These are phyloP conservation scores for Neoaliturus tenellus DNA, from an alignment of 2,888 invertebrate species.

Conservation along the genomic window DNA sequence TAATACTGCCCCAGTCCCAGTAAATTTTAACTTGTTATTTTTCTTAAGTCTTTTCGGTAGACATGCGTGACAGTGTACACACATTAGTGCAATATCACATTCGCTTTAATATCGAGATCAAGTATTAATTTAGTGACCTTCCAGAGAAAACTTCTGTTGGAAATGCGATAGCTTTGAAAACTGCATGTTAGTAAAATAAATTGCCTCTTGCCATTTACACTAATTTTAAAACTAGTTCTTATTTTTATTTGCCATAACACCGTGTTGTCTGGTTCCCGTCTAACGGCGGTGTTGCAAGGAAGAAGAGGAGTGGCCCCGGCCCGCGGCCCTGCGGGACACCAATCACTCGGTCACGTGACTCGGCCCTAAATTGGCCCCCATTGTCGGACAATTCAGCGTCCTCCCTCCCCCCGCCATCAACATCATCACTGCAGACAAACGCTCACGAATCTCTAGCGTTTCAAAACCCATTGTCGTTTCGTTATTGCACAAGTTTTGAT, in stretches of 20 bases:
- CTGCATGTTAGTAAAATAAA: too few relatives aligned
- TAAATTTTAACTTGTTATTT: too few relatives aligned
- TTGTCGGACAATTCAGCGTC: conserved; percentile 6
- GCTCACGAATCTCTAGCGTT: not conserved
- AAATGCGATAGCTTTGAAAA: too few relatives aligned
- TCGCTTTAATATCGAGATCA: too few relatives aligned
- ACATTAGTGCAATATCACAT: too few relatives aligned
- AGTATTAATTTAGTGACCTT: too few relatives aligned
- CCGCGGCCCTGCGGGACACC: conserved; percentile 35
- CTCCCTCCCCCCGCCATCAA: not conserved
- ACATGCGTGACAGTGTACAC: too few relatives aligned
- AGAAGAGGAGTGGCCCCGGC: conserved; percentile 27
- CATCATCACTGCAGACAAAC: too few relatives aligned
- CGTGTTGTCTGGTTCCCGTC: not conserved
- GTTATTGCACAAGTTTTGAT: not conserved
- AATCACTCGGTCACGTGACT: conserved; percentile 40
- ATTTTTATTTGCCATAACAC: not conserved
- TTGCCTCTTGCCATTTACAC: too few relatives aligned
- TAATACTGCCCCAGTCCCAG: too few relatives aligned
- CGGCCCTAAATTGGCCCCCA: conserved; percentile 34
- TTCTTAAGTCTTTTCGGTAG: too few relatives aligned
- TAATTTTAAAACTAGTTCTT: not conserved
- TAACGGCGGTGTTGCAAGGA: not conserved
- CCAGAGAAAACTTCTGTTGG: too few relatives aligned
- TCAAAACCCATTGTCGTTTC: not conserved